Evolutionary conservation across 2,888 invertebrate species (phyloP).

Genomic region (Andrena trimmerana): DNA sequence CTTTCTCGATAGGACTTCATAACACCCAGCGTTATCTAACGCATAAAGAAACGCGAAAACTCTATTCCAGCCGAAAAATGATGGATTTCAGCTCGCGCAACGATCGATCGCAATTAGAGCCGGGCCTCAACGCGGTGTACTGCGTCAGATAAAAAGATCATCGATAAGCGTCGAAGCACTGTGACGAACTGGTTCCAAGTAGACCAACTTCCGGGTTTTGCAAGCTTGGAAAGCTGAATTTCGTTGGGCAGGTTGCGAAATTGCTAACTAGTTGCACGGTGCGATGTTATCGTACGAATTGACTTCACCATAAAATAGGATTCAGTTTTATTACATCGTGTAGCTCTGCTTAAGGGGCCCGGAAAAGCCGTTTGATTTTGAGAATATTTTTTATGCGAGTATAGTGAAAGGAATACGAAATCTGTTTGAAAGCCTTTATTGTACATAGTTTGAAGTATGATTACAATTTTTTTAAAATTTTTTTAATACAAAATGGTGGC

Average conservation of each 20-base stretch:
- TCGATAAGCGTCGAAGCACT: slow-evolving; percentile 36
- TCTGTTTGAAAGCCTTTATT: too few species aligned
- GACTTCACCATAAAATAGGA: not conserved
- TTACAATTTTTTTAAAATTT: too few species aligned
- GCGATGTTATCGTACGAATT: not conserved
- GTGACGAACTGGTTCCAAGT: slow-evolving; percentile 44
- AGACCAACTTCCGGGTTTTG: slow-evolving; percentile 27
- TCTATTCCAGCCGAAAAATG: not conserved
- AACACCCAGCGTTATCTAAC: slow-evolving; percentile 18
- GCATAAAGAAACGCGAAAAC: not conserved
- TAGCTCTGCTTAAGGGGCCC: too few species aligned
- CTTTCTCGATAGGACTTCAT: slow-evolving; percentile 22
- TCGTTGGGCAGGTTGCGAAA: not conserved
- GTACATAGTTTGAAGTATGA: too few species aligned
- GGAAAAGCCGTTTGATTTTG: too few species aligned
- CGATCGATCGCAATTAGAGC: slow-evolving; percentile 25
- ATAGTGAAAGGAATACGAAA: too few species aligned
- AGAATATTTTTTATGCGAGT: too few species aligned
- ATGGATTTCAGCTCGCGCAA: not conserved
- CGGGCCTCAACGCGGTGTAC: not conserved
- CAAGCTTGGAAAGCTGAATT: slow-evolving; percentile 8
- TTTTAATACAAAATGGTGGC: too few species aligned
- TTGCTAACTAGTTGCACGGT: not conserved
- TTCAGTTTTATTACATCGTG: too few species aligned
- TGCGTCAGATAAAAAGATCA: slow-evolving; percentile 12